Conservation (phyloP, 2,113 vertebrate species). For the Rhynchopsitta pachyrhyncha region DNA sequence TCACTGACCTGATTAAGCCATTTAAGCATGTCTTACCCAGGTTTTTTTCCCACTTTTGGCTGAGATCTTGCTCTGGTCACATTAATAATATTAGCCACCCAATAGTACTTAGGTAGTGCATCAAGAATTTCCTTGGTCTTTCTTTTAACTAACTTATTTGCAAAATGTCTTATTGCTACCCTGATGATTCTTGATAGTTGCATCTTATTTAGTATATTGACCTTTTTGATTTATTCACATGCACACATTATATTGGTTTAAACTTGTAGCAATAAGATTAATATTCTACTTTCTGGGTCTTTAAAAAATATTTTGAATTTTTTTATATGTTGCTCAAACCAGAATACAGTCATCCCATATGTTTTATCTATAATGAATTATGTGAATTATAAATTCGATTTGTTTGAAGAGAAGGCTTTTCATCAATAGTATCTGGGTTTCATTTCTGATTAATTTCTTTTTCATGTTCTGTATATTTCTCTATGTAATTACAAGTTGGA, state of each 20-base stretch:
- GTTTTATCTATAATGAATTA: not conserved
- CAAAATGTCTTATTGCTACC: not conserved
- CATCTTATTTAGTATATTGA: not conserved
- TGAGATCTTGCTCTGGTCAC: not conserved
- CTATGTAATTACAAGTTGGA: not conserved
- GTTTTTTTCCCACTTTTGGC: not conserved
- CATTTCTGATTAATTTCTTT: not conserved
- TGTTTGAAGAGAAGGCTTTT: not conserved
- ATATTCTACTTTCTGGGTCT: not conserved
- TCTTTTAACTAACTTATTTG: not conserved
- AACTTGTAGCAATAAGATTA: not conserved
- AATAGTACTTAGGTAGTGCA: not conserved
- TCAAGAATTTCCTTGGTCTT: not conserved
- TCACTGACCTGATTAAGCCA: not conserved
- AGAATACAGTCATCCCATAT: not conserved
- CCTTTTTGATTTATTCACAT: not conserved
- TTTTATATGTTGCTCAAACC: not conserved
- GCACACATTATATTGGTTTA: not conserved
- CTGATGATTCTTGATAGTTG: not conserved
- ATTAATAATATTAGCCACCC: not conserved
- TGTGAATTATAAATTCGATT: not conserved
- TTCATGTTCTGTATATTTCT: not conserved
- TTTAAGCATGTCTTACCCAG: not conserved
- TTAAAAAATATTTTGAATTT: not conserved
- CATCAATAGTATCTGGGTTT: not conserved